These are phyloP conservation scores for Epistrophe eligans DNA, from an alignment of 2,888 invertebrate species.

Conservation along the genomic window DNA sequence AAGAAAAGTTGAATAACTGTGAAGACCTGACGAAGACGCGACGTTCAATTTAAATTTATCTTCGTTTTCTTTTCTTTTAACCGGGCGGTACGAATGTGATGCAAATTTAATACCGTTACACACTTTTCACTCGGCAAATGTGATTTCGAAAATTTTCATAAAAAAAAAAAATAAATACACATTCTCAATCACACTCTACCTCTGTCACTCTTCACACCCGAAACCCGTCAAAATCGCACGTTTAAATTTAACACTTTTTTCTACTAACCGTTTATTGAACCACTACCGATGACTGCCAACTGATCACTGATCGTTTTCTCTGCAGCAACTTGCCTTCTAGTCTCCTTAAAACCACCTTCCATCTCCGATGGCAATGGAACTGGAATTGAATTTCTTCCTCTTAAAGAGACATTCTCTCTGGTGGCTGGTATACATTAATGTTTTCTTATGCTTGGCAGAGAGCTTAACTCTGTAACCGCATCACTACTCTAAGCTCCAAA, in stretches of 20 bases:
- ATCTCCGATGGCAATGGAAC: background rate
- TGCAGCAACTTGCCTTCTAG: slow-evolving; percentile 60
- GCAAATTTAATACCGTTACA: slow-evolving; percentile 55
- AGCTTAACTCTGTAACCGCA: slow-evolving; percentile 4
- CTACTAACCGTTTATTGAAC: slow-evolving; percentile 58
- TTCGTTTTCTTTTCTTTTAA: slow-evolving; percentile 36
- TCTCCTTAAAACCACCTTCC: slow-evolving; percentile 20
- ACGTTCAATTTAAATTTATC: slow-evolving; percentile 44
- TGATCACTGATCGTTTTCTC: slow-evolving; percentile 73
- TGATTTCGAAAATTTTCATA: slow-evolving; percentile 31
- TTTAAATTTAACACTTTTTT: background rate
- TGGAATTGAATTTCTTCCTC: slow-evolving; percentile 38
- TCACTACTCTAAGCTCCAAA: background rate
- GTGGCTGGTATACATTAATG: background rate
- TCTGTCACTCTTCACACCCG: slow-evolving; percentile 25
- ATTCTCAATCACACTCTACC: background rate
- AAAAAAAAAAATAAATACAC: slow-evolving; percentile 17
- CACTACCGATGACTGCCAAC: slow-evolving; percentile 74
- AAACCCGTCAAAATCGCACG: slow-evolving; percentile 16
- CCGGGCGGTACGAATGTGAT: slow-evolving; percentile 32
- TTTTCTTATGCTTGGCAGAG: background rate
- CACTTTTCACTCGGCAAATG: slow-evolving; percentile 37
- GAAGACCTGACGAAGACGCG: background rate
- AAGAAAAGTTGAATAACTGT: slow-evolving; percentile 7
- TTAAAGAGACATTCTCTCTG: slow-evolving; percentile 59